Percentiles rank a stretch among this genome's conserved stretches.
Conservation (phyloP, 2,113 vertebrate genomes). For the Chionis minor region DNA sequence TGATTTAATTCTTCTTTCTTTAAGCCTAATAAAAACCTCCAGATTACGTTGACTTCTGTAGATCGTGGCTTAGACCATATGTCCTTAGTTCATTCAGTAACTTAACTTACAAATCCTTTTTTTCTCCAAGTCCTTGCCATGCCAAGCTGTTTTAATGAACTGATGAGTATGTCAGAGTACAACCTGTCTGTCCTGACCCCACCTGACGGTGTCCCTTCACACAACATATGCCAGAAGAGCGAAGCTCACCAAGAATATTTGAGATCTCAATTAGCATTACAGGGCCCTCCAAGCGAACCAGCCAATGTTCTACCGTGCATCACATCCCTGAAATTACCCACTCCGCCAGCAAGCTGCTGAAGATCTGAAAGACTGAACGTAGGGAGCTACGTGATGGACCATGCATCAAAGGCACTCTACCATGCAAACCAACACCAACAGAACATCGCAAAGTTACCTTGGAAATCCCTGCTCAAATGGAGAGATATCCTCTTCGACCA, state of each 20-base stretch:
- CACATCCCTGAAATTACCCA: background rate
- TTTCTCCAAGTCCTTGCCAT: background rate
- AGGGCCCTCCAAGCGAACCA: background rate
- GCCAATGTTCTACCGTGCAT: background rate
- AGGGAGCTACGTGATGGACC: background rate
- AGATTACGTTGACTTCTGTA: background rate
- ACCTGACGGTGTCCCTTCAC: background rate
- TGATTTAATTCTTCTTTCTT: background rate
- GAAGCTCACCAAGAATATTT: background rate
- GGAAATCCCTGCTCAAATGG: background rate
- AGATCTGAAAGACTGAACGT: background rate
- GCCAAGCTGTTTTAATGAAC: background rate
- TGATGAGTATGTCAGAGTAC: background rate
- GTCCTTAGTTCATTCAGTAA: background rate
- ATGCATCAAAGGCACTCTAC: background rate
- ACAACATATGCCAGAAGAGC: background rate
- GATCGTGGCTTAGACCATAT: background rate
- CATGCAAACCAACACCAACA: background rate
- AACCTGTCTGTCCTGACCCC: background rate
- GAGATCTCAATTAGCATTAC: background rate
- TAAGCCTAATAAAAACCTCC: background rate
- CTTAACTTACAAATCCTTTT: background rate
- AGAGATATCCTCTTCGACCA: rapidly evolving
- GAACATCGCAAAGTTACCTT: background rate
- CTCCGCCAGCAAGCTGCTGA: background rate